Evolutionary conservation across 1,140 invertebrate species (phyloP).

Genomic region (Proales similis): DNA sequence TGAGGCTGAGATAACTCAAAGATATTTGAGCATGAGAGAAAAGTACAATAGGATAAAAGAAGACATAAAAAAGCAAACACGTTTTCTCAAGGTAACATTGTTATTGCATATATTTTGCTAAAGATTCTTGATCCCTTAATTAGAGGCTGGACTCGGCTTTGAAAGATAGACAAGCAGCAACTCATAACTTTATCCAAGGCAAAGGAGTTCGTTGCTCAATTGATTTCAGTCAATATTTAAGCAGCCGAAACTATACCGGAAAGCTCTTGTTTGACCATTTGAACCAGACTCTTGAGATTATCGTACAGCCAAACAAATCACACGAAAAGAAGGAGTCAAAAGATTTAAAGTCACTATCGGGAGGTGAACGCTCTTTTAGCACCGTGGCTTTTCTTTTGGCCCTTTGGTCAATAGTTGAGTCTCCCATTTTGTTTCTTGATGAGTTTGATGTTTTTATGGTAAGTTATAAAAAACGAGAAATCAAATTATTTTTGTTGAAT

Average conservation of each 20-base stretch:
- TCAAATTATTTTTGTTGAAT: neutral
- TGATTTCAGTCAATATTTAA: slow-evolving; percentile 46
- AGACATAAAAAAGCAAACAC: slow-evolving; percentile 46
- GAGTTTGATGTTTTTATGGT: slow-evolving; percentile 99
- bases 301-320: slow-evolving; percentile 21
- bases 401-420: slow-evolving; percentile 78
- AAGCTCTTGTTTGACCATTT: slow-evolving; percentile 50
- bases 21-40: slow-evolving; percentile 45
- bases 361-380: slow-evolving; percentile 87
- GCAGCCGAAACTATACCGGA: slow-evolving; percentile 47
- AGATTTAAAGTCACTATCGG: slow-evolving; percentile 68
- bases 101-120: slow-evolving; percentile 20
- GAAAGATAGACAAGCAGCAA: slow-evolving; percentile 43
- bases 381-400: slow-evolving; percentile 87
- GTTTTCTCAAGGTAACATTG: slow-evolving; percentile 42
- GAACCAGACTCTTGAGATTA: slow-evolving; percentile 42
- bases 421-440: slow-evolving; percentile 89
- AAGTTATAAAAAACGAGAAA: neutral
- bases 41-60: slow-evolving; percentile 44
- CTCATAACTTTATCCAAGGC: slow-evolving; percentile 43
- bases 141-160: slow-evolving; percentile 42
- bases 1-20: slow-evolving; percentile 46
- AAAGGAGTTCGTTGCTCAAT: slow-evolving; percentile 39
- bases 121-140: neutral
- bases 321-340: slow-evolving; percentile 35